These are phyloP conservation scores for Strix uralensis DNA, from an alignment of 2,113 vertebrate genomes.

Conservation along the genomic window DNA sequence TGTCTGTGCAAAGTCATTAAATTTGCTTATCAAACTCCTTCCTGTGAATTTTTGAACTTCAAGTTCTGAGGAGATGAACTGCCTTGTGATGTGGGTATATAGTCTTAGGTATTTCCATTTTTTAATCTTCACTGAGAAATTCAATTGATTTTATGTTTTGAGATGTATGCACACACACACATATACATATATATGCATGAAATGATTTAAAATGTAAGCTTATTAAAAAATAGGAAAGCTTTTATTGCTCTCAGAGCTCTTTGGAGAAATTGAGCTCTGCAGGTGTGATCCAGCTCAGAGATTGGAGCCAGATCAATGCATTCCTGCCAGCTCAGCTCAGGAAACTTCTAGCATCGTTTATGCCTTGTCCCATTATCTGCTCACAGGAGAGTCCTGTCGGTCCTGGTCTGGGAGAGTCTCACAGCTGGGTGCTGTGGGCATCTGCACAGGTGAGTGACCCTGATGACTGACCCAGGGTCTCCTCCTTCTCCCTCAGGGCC, in stretches of 20 bases:
- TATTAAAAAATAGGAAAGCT: background rate
- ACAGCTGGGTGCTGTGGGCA: background rate
- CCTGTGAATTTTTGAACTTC: slow-evolving; percentile 22
- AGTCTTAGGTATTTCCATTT: background rate
- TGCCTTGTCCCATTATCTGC: background rate
- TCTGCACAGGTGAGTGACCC: background rate
- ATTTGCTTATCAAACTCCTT: slow-evolving; percentile 7
- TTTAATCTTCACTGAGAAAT: slow-evolving; percentile 16
- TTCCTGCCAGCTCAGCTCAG: background rate
- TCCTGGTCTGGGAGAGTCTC: background rate
- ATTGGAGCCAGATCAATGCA: background rate
- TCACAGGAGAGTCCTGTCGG: rapidly evolving
- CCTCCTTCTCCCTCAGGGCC: background rate
- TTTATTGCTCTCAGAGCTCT: background rate
- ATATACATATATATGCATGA: background rate
- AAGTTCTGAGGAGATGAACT: slow-evolving; percentile 16
- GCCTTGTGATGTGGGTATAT: background rate
- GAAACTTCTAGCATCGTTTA: rapidly evolving
- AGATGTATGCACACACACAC: background rate
- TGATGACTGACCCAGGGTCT: background rate
- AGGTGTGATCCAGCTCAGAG: background rate
- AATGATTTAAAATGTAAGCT: background rate
- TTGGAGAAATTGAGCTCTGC: background rate
- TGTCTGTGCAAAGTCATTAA: background rate
- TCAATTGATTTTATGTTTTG: slow-evolving; percentile 11